These are phyloP conservation scores for Knipowitschia caucasica DNA, from an alignment of 2,797 vertebrate genomes.

Conservation along the genomic window DNA sequence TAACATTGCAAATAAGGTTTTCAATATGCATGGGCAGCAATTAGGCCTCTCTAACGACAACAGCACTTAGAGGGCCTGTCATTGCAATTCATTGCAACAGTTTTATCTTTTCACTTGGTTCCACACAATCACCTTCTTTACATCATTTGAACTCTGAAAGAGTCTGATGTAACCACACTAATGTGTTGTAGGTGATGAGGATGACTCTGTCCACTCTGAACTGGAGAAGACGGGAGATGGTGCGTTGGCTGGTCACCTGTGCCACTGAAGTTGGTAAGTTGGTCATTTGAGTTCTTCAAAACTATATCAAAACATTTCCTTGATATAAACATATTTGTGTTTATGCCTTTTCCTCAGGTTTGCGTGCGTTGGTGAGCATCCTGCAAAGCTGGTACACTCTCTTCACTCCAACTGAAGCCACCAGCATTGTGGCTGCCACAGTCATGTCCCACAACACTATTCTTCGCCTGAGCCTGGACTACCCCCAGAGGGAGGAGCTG, in stretches of 20 bases:
- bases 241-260: conserved; percentile 97
- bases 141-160: background rate
- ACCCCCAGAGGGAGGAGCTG: conserved; percentile 92
- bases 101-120: background rate
- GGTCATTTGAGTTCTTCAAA: conserved; percentile 1
- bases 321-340: background rate
- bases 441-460: conserved; percentile 97
- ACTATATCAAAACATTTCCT: background rate
- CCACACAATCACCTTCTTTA: background rate
- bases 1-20: conserved; percentile 20
- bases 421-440: conserved; percentile 93
- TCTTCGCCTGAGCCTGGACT: conserved; percentile 93
- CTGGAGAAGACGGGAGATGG: conserved; percentile 98
- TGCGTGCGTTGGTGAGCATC: conserved; percentile 94
- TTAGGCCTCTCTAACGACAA: conserved; percentile 27
- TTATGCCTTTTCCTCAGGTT: conserved; percentile 76
- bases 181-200: conserved; percentile 87
- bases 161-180: background rate
- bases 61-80: conserved; percentile 19
- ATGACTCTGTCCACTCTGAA: conserved; percentile 98
- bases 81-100: conserved; percentile 3
- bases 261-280: conserved; percentile 98
- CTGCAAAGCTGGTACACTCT: conserved; percentile 98
- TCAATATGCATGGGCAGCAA: conserved; percentile 18
- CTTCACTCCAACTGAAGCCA: conserved; percentile 96